A percentile compares a stretch with the other conserved stretches of the same genome.
Evolutionary conservation across 2,113 vertebrate genomes (phyloP).

Genomic region (Butorides virescens): DNA sequence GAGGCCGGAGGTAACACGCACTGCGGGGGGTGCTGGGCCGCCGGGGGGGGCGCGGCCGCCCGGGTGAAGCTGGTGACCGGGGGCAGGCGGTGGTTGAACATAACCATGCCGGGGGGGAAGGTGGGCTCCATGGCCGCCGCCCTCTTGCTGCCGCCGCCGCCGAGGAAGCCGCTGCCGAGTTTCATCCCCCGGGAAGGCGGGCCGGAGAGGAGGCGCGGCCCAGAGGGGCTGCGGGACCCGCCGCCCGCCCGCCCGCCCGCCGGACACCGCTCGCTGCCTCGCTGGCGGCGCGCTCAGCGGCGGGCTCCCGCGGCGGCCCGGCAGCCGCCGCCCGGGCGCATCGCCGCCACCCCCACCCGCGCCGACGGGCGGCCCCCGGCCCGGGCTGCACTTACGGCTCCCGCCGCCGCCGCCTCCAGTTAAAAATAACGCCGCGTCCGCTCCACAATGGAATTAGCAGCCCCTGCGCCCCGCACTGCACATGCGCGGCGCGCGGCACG

Average conservation of each 20-base stretch:
- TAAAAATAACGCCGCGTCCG: constrained; percentile 75
- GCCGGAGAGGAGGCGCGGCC: constrained; percentile 24
- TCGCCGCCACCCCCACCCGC: constrained; percentile 21
- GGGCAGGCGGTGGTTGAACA: constrained; percentile 96
- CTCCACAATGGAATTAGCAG: constrained; percentile 81
- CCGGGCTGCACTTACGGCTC: constrained; percentile 65
- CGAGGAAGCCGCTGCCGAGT: constrained; percentile 90
- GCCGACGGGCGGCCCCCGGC: neutral
- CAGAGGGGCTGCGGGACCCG: constrained; percentile 34
- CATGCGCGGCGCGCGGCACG: constrained; percentile 70
- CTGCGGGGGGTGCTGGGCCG: constrained; percentile 83
- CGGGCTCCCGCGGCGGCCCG: neutral
- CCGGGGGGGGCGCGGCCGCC: constrained; percentile 82
- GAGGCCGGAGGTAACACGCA: constrained; percentile 74
- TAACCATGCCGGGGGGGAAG: constrained; percentile 90
- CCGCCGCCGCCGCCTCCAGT: constrained; percentile 71
- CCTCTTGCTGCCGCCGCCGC: constrained; percentile 84
- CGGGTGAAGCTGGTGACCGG: constrained; percentile 96
- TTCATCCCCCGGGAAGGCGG: constrained; percentile 79
- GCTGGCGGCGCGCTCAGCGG: constrained; percentile 38
- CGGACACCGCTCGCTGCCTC: constrained; percentile 22
- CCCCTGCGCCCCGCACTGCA: constrained; percentile 56
- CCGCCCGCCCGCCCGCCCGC: constrained; percentile 30
- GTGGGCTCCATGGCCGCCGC: constrained; percentile 92
- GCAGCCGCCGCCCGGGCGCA: constrained; percentile 37